Percentiles rank a stretch among this genome's conserved stretches.
phyloP scores from a whole-genome alignment of 2,113 vertebrate genomes.

The Rhea americana region DNA sequence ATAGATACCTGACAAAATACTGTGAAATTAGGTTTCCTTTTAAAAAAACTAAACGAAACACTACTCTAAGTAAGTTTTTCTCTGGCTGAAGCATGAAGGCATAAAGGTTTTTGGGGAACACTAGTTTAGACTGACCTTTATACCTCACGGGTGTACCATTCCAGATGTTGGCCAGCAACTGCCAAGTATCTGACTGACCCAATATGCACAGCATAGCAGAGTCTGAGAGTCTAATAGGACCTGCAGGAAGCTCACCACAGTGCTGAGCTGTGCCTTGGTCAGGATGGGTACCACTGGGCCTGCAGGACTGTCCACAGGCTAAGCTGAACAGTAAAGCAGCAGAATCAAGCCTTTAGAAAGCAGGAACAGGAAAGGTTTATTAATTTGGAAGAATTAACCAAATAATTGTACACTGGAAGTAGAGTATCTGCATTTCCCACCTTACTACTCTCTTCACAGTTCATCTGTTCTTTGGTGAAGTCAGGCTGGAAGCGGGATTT shows the following conservation, averaged over 20 bases:
- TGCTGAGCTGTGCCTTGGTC: background rate
- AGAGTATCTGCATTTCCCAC: too few species aligned
- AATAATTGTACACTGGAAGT: background rate
- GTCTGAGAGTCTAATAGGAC: background rate
- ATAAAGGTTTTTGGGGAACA: background rate
- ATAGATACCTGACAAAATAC: background rate
- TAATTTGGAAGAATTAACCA: background rate
- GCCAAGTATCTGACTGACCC: background rate
- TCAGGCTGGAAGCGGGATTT: background rate
- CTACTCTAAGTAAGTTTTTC: background rate
- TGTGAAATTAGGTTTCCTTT: background rate
- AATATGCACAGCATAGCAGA: background rate
- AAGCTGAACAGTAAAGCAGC: background rate
- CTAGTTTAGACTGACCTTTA: background rate
- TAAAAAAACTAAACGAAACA: background rate
- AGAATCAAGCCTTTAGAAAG: background rate
- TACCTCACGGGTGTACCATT: background rate
- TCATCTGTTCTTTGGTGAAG: background rate
- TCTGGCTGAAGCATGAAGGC: background rate
- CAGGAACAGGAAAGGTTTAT: background rate
- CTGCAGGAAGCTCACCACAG: background rate
- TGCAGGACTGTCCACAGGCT: background rate
- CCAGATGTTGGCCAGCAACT: background rate
- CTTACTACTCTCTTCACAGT: background rate
- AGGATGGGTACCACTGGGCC: background rate